phyloP scores from a whole-genome alignment of 2,888 invertebrate species.

The Mesoligia furuncula region DNA sequence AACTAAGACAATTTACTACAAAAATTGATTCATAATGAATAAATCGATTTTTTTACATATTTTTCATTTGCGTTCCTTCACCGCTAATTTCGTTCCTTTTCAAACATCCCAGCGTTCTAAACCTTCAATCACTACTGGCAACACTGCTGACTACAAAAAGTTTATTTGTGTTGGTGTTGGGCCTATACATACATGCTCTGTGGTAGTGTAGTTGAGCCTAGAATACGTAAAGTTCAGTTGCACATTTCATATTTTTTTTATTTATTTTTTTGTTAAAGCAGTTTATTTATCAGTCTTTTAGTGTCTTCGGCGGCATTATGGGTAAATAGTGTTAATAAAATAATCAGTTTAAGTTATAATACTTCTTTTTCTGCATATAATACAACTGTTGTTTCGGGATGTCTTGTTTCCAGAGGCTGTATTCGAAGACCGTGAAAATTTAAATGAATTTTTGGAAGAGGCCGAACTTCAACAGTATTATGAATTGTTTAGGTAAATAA shows the following conservation, averaged over 20 bases:
- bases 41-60: too few species aligned
- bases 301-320: constrained; percentile 63
- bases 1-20: too few species aligned
- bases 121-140: too few species aligned
- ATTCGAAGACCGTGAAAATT: constrained; percentile 76
- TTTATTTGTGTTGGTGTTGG: constrained; percentile 17
- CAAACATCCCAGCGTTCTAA: too few species aligned
- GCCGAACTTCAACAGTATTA: constrained; percentile 98
- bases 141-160: constrained; percentile 33
- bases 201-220: constrained; percentile 13
- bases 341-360: constrained; percentile 44
- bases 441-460: constrained; percentile 96
- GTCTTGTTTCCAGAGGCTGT: constrained; percentile 75
- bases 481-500: constrained; percentile 93
- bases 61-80: too few species aligned
- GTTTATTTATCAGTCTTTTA: constrained; percentile 28
- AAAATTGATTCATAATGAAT: too few species aligned
- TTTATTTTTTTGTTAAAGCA: constrained; percentile 40
- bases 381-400: constrained; percentile 45
- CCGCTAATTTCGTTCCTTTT: too few species aligned
- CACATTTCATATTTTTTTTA: constrained; percentile 46
- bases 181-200: too few species aligned
- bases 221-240: constrained; percentile 20
- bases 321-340: constrained; percentile 67
- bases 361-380: constrained; percentile 25